A percentile compares a stretch with the other conserved stretches of the same genome.
These are phyloP conservation scores for Periophthalmus modestus DNA, from an alignment of 2,113 vertebrate genomes.

Conservation along the genomic window DNA sequence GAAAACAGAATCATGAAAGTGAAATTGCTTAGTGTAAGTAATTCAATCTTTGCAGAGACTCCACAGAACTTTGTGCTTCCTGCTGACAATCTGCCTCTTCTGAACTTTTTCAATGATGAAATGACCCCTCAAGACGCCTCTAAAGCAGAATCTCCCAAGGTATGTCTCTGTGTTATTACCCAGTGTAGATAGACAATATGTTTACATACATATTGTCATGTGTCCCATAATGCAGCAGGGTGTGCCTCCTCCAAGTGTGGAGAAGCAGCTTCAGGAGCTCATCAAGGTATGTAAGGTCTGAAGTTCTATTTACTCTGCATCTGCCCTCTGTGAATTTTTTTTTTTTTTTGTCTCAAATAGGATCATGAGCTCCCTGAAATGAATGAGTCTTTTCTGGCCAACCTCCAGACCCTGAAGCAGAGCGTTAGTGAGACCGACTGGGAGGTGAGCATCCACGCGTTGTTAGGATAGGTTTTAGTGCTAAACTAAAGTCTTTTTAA, in stretches of 20 bases:
- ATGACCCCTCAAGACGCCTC: background rate
- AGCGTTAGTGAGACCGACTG: constrained; percentile 63
- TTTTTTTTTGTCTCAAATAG: constrained; percentile 48
- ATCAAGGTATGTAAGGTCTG: constrained; percentile 76
- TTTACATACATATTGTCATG: background rate
- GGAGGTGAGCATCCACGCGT: constrained; percentile 59
- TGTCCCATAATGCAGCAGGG: constrained; percentile 44
- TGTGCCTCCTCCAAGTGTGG: constrained; percentile 61
- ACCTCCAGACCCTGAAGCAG: constrained; percentile 77
- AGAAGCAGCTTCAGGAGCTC: constrained; percentile 83
- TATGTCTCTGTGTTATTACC: background rate
- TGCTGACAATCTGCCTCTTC: constrained; percentile 65
- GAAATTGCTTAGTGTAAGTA: background rate
- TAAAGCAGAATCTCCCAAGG: background rate
- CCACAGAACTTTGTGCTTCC: constrained; percentile 72
- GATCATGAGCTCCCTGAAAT: constrained; percentile 75
- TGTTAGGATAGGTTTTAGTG: background rate
- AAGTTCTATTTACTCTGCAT: background rate
- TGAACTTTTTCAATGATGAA: constrained; percentile 29
- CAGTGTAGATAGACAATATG: background rate
- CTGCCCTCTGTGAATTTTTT: background rate
- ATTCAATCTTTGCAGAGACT: constrained; percentile 23
- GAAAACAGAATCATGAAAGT: background rate
- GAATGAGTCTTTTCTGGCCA: constrained; percentile 75
- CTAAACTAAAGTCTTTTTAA: background rate